phyloP scores from a whole-genome alignment of 2,797 vertebrate genomes.

The Pterois miles region DNA sequence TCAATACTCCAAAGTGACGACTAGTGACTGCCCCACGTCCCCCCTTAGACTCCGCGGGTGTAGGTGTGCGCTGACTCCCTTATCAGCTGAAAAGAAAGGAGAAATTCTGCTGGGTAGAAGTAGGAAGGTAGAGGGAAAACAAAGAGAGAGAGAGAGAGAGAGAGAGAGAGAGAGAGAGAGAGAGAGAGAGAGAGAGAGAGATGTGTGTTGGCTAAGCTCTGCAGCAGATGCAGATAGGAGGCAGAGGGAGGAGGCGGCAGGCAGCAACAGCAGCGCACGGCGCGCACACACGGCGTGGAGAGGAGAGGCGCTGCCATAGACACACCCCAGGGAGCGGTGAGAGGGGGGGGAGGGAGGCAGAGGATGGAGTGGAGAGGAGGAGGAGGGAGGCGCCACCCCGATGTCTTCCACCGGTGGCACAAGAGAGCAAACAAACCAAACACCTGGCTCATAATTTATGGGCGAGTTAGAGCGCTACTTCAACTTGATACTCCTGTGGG shows the following conservation, averaged over 20 bases:
- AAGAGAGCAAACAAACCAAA: conserved; percentile 67
- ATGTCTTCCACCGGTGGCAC: conserved; percentile 59
- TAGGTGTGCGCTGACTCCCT: conserved; percentile 42
- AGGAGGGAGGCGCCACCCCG: conserved; percentile 47
- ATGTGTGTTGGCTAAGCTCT: conserved; percentile 70
- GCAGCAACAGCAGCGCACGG: conserved; percentile 45
- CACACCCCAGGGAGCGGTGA: conserved; percentile 76
- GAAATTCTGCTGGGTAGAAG: conserved; percentile 7
- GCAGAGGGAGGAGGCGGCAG: conserved; percentile 59
- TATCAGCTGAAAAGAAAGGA: conserved; percentile 9
- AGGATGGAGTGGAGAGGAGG: neutral
- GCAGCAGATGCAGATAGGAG: conserved; percentile 77
- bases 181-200: conserved; percentile 23
- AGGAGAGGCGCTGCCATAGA: conserved; percentile 68
- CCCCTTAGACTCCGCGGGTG: conserved; percentile 25
- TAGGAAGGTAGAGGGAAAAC: conserved; percentile 14
- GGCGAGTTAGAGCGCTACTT: conserved; percentile 68
- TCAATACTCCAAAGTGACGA: conserved; percentile 66
- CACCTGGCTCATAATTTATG: conserved; percentile 70
- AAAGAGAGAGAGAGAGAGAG: conserved; percentile 11
- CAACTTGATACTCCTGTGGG: conserved; percentile 66
- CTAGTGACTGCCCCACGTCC: conserved; percentile 46
- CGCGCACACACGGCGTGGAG: conserved; percentile 42
- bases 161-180: conserved; percentile 21
- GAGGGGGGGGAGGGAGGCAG: conserved; percentile 41